Conservation (phyloP, 2,797 vertebrate species). For the Falco columbarius region DNA sequence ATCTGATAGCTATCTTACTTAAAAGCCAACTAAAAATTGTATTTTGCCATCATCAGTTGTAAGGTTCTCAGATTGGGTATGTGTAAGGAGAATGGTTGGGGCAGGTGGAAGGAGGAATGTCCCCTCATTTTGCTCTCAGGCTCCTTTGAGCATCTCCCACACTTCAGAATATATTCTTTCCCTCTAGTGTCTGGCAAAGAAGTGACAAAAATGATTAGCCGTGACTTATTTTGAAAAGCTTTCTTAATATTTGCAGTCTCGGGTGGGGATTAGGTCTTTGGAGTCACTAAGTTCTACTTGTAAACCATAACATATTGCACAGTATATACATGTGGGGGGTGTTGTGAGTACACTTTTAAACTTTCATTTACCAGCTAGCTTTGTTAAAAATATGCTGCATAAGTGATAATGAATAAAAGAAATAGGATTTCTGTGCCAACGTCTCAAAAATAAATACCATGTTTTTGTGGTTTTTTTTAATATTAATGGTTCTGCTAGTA, state of each 20-base stretch:
- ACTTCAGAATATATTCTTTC: neutral
- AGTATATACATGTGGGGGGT: neutral
- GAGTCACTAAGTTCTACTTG: neutral
- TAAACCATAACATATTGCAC: neutral
- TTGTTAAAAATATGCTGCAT: neutral
- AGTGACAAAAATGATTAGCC: neutral
- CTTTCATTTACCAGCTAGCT: neutral
- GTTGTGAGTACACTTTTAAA: neutral
- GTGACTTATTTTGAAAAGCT: neutral
- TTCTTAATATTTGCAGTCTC: neutral
- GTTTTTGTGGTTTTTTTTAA: neutral
- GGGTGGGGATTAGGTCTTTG: neutral
- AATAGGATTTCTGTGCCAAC: neutral
- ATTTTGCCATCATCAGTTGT: neutral
- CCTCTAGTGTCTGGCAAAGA: neutral
- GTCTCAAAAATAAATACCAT: neutral
- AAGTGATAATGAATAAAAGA: neutral
- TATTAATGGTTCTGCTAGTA: neutral
- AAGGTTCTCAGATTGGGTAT: neutral
- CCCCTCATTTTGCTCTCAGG: neutral
- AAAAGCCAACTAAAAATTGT: neutral
- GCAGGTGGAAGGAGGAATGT: neutral
- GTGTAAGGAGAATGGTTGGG: neutral
- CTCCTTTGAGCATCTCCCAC: neutral
- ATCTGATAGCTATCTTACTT: neutral